Conservation (phyloP, 1,140 invertebrate species). For the Chymomyza costata region DNA sequence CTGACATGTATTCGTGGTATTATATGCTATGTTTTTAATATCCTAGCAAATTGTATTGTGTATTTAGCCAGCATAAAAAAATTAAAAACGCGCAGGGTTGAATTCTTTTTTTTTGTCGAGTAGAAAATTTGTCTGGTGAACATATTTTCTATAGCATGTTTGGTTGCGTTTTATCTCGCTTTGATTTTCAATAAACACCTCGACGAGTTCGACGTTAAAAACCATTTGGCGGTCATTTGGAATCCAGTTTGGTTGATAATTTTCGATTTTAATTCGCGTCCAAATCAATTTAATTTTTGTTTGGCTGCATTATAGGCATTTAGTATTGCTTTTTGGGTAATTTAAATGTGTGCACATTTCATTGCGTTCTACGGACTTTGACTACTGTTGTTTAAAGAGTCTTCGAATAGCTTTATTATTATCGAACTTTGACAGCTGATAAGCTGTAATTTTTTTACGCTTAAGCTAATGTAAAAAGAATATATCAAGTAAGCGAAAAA, state of each 20-base stretch:
- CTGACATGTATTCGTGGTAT: constrained; percentile 22
- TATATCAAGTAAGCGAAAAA: no score
- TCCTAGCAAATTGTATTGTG: constrained; percentile 34
- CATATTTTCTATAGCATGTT: constrained; percentile 32
- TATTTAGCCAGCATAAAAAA: constrained; percentile 32
- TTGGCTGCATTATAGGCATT: constrained; percentile 33
- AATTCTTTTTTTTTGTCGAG: no score
- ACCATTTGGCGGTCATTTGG: constrained; percentile 36
- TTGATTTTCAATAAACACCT: constrained; percentile 38
- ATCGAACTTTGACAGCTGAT: no score
- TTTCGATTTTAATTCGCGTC: constrained; percentile 44
- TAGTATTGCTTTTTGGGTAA: no score
- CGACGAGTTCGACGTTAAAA: constrained; percentile 9
- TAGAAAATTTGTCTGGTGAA: constrained; percentile 42
- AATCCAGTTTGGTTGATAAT: constrained; percentile 52
- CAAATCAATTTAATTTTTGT: constrained; percentile 57
- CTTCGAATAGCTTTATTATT: no score
- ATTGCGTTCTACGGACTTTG: no score
- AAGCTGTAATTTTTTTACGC: no score
- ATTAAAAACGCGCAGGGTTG: no score
- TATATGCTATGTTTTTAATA: constrained; percentile 53
- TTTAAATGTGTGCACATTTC: no score
- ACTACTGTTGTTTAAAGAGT: no score
- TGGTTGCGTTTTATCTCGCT: background rate
- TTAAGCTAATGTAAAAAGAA: no score